Conservation (phyloP, 1,140 invertebrate genomes). For the Ceratoteleas bidentatus region DNA sequence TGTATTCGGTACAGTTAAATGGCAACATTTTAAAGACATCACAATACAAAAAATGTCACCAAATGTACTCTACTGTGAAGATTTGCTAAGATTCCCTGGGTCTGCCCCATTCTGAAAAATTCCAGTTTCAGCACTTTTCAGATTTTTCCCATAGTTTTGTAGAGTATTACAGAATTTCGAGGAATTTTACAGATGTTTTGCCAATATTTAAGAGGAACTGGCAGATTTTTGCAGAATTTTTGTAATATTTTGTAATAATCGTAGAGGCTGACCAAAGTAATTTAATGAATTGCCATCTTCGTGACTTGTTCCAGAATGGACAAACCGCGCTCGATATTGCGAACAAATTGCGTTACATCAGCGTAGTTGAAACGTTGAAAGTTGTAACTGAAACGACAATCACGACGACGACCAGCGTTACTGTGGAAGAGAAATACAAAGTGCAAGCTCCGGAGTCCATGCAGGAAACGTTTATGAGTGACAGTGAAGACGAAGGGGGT, state of each 20-base stretch:
- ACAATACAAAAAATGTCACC: no score
- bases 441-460: slow-evolving; percentile 98
- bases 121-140: no score
- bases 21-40: no score
- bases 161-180: no score
- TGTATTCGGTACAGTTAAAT: background rate
- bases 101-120: no score
- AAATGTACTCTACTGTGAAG: no score
- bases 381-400: slow-evolving; percentile 96
- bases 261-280: no score
- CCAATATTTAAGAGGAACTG: no score
- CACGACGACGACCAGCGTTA: slow-evolving; percentile 87
- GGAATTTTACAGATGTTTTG: no score
- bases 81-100: no score
- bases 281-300: no score
- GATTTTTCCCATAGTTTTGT: no score
- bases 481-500: slow-evolving; percentile 99
- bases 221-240: slow-evolving; percentile 4
- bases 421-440: slow-evolving; percentile 95
- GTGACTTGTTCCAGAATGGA: slow-evolving; percentile 86
- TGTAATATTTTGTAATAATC: background rate
- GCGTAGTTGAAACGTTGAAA: slow-evolving; percentile 97
- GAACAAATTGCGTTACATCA: slow-evolving; percentile 97
- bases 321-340: slow-evolving; percentile 98
- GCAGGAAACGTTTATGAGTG: slow-evolving; percentile 99